Conservation (phyloP, 2,888 invertebrate genomes). For the Pseudanteris insignis region DNA sequence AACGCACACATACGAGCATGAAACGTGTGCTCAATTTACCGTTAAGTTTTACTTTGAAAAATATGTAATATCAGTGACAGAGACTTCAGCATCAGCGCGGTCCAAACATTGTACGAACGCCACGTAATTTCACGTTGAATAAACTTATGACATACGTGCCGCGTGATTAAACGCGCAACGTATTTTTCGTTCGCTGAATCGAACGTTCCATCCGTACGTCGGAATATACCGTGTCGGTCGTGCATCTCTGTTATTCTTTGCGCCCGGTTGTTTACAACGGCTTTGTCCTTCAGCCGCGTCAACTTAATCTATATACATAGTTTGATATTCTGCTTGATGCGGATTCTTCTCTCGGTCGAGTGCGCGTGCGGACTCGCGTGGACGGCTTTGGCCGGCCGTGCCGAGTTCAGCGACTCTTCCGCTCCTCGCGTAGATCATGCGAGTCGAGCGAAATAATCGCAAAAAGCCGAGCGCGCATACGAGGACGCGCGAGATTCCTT, state of each 20-base stretch:
- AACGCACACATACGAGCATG: too few species aligned
- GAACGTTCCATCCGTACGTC: not conserved
- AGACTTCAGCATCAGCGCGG: too few species aligned
- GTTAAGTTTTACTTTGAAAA: too few species aligned
- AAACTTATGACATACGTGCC: too few species aligned
- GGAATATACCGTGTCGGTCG: not conserved
- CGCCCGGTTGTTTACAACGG: conserved; percentile 23
- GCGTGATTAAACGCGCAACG: not conserved
- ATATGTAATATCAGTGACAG: too few species aligned
- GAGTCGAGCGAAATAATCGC: conserved; percentile 29
- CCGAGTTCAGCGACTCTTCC: conserved; percentile 45
- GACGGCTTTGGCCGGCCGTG: conserved; percentile 32
- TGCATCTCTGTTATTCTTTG: conserved; percentile 13
- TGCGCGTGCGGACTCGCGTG: conserved; percentile 41
- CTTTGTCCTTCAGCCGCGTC: conserved; percentile 34
- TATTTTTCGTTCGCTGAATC: conserved; percentile 3
- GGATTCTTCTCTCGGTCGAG: conserved; percentile 38
- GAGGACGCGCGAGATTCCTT: conserved; percentile 32
- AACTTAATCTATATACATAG: conserved; percentile 30
- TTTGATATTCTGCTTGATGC: conserved; percentile 31
- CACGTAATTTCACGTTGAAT: too few species aligned
- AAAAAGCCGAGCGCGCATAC: conserved; percentile 2
- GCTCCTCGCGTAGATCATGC: conserved; percentile 40
- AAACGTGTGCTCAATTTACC: too few species aligned
- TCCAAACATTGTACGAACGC: too few species aligned